Percentiles rank a stretch among this genome's conserved stretches.
Conservation (phyloP, 2,113 vertebrate genomes). For the Sebastes schlegelii region DNA sequence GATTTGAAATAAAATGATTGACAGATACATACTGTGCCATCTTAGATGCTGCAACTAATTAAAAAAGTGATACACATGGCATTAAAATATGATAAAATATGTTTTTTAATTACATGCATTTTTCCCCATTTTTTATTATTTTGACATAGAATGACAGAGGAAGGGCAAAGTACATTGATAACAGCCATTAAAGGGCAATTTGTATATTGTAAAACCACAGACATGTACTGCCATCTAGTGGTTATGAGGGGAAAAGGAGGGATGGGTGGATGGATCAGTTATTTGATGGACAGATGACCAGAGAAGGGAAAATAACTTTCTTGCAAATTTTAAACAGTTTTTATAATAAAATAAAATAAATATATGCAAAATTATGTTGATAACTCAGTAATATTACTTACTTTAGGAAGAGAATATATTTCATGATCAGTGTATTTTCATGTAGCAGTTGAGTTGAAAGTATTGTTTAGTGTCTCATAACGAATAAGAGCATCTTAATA, state of each 20-base stretch:
- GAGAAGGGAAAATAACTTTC: not conserved
- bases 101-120: conserved; percentile 1
- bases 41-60: not conserved
- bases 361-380: not conserved
- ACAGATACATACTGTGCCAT: not conserved
- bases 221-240: conserved; percentile 83
- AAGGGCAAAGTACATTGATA: conserved; percentile 60
- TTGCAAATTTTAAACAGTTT: not conserved
- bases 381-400: not conserved
- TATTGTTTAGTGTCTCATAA: not conserved
- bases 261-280: not conserved
- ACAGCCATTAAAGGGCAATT: conserved; percentile 36
- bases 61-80: not conserved
- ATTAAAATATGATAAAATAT: not conserved
- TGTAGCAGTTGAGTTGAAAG: not conserved
- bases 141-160: conserved; percentile 52
- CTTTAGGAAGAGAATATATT: not conserved
- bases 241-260: not conserved
- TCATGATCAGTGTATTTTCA: not conserved
- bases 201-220: conserved; percentile 37
- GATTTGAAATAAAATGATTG: not conserved
- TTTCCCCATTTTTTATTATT: conserved; percentile 33
- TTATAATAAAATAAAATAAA: not conserved
- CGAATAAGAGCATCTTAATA: not conserved
- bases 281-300: conserved; percentile 19